These are phyloP conservation scores for Anguilla pacifica DNA, from an alignment of 2,797 vertebrate genomes.

Conservation along the genomic window DNA sequence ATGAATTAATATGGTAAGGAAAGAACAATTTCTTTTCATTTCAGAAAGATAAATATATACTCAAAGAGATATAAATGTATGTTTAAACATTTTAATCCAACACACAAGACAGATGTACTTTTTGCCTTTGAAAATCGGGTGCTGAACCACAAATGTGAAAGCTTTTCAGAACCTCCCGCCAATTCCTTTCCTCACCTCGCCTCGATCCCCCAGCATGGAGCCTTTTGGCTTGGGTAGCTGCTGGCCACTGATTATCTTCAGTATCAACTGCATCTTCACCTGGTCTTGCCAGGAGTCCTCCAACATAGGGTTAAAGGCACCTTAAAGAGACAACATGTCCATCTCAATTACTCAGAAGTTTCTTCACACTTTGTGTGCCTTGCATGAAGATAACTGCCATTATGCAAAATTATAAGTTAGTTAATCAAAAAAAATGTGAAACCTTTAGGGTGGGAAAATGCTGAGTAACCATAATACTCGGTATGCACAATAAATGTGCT, in stretches of 20 bases:
- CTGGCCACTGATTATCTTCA: slow-evolving; percentile 95
- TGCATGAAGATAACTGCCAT: neutral
- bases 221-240: slow-evolving; percentile 96
- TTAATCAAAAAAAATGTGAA: neutral
- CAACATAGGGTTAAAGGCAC: slow-evolving; percentile 86
- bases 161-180: neutral
- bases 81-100: neutral
- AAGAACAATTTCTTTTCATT: neutral
- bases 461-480: neutral
- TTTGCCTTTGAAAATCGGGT: neutral
- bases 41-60: no score
- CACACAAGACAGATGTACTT: neutral
- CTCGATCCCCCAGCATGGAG: slow-evolving; percentile 94
- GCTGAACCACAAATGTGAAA: neutral
- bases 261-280: slow-evolving; percentile 88
- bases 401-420: neutral
- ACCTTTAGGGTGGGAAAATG: neutral
- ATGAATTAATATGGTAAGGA: neutral
- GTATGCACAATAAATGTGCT: neutral
- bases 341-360: neutral
- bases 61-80: no score
- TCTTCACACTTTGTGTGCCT: neutral
- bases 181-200: slow-evolving; percentile 78
- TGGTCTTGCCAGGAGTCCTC: slow-evolving; percentile 87
- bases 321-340: slow-evolving; percentile 59